These are phyloP conservation scores for Lycophotia porphyrea DNA, from an alignment of 2,888 invertebrate genomes.

Conservation along the genomic window DNA sequence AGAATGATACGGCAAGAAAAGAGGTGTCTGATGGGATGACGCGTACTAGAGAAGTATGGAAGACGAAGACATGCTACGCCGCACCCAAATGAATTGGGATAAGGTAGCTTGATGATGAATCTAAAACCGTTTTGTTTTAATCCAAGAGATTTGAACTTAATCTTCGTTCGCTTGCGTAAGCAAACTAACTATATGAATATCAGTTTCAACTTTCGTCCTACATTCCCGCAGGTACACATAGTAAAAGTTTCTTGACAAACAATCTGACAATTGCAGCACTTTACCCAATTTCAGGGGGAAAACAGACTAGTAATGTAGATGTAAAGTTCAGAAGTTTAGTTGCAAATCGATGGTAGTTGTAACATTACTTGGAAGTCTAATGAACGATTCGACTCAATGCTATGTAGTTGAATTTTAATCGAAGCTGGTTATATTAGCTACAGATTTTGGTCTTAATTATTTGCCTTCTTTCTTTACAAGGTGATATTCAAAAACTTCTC, in stretches of 20 bases:
- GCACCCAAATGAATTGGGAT: too few relatives aligned
- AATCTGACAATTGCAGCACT: slow-evolving; percentile 24
- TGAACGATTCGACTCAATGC: not conserved
- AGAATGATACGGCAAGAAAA: too few relatives aligned
- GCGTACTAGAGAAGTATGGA: too few relatives aligned
- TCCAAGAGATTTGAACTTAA: not conserved
- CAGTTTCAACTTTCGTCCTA: slow-evolving; percentile 17
- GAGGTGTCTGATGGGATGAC: too few relatives aligned
- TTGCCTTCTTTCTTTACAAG: not conserved
- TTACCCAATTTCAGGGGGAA: slow-evolving; percentile 8
- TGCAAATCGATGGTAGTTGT: not conserved
- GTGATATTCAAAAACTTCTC: not conserved
- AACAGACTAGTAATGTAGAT: not conserved
- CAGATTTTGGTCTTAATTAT: not conserved
- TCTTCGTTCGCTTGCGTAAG: not conserved
- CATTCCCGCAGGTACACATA: slow-evolving; percentile 26
- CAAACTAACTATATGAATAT: slow-evolving; percentile 2
- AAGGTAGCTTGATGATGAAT: too few relatives aligned
- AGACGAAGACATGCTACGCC: too few relatives aligned
- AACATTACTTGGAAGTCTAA: not conserved
- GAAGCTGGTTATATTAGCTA: not conserved
- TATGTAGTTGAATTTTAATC: not conserved
- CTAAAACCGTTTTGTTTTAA: not conserved
- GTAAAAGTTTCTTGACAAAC: slow-evolving; percentile 35
- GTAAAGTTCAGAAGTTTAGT: not conserved